phyloP scores from a whole-genome alignment of 2,797 vertebrate species.

The Astyanax mexicanus region DNA sequence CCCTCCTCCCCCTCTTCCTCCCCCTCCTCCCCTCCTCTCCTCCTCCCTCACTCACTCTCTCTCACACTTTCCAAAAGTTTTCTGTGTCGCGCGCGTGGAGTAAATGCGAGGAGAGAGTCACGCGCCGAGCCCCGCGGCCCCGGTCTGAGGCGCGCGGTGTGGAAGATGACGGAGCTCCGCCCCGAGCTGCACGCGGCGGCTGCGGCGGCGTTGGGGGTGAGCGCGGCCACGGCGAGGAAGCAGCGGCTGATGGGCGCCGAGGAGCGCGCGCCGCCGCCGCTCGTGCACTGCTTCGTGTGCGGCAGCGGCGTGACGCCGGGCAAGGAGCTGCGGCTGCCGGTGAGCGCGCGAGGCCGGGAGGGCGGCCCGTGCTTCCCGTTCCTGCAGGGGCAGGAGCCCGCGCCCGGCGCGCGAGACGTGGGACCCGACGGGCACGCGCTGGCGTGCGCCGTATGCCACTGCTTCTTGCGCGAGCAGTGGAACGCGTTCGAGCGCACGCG shows the following conservation, averaged over 20 bases:
- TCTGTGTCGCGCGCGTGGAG: constrained; percentile 16
- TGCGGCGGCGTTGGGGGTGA: too few species aligned
- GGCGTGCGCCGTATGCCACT: constrained; percentile 95
- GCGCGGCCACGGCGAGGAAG: constrained; percentile 87
- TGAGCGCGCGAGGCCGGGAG: constrained; percentile 77
- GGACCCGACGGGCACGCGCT: constrained; percentile 86
- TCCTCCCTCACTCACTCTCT: background rate
- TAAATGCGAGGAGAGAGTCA: background rate
- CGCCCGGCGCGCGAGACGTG: constrained; percentile 88
- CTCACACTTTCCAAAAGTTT: background rate
- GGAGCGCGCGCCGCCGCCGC: constrained; percentile 73
- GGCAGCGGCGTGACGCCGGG: constrained; percentile 90
- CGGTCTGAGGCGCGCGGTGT: background rate
- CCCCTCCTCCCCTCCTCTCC: too few species aligned
- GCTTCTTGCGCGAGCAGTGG: constrained; percentile 95
- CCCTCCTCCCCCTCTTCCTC: background rate
- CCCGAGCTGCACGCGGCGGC: constrained; percentile 75
- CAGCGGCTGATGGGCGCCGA: constrained; percentile 90
- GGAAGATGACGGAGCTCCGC: constrained; percentile 80
- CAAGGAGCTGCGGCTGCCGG: constrained; percentile 86
- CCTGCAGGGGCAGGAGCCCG: constrained; percentile 92
- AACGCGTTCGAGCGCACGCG: constrained; percentile 93
- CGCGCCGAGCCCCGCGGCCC: background rate
- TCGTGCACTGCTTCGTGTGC: constrained; percentile 92
- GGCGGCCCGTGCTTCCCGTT: constrained; percentile 91